Conservation (phyloP, 2,888 invertebrate genomes). For the Eumerus sabulonum region DNA sequence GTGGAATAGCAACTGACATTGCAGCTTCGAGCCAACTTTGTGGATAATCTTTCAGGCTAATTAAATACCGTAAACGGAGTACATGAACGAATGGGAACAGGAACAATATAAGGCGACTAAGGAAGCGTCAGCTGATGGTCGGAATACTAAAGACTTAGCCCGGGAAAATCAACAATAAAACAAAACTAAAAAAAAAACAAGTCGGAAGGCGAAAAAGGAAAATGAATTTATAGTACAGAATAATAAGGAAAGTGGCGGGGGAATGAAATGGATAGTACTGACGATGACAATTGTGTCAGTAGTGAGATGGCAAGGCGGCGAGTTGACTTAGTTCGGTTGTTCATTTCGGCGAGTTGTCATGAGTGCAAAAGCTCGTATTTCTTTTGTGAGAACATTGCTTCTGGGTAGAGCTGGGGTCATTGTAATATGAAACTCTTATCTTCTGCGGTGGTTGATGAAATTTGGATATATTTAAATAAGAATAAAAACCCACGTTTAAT, state of each 20-base stretch:
- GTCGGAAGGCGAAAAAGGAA: constrained; percentile 49
- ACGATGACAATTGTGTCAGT: constrained; percentile 28
- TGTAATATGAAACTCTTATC: too few species aligned
- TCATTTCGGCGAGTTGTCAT: too few species aligned
- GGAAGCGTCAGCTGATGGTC: constrained; percentile 12
- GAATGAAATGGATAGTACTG: constrained; percentile 8
- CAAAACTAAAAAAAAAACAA: constrained; percentile 5
- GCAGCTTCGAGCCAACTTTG: constrained; percentile 31
- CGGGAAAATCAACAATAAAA: too few species aligned
- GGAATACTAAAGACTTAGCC: constrained; percentile 48
- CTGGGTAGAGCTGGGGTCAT: too few species aligned
- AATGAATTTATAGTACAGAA: constrained; percentile 63
- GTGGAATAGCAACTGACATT: constrained; percentile 37
- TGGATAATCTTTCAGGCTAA: constrained; percentile 62
- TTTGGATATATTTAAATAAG: too few species aligned
- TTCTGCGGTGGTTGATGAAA: too few species aligned
- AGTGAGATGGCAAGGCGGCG: constrained; percentile 11
- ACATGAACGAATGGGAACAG: background rate
- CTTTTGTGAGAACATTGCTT: too few species aligned
- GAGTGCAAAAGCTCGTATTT: too few species aligned
- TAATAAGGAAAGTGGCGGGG: constrained; percentile 33
- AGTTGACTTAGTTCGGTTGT: too few species aligned
- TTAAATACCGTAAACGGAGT: constrained; percentile 45
- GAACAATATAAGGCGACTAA: too few species aligned
- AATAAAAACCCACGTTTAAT: too few species aligned